A percentile compares a stretch with the other conserved stretches of the same genome.
phyloP scores from a whole-genome alignment of 2,797 vertebrate species.

The Rallus crepitans region DNA sequence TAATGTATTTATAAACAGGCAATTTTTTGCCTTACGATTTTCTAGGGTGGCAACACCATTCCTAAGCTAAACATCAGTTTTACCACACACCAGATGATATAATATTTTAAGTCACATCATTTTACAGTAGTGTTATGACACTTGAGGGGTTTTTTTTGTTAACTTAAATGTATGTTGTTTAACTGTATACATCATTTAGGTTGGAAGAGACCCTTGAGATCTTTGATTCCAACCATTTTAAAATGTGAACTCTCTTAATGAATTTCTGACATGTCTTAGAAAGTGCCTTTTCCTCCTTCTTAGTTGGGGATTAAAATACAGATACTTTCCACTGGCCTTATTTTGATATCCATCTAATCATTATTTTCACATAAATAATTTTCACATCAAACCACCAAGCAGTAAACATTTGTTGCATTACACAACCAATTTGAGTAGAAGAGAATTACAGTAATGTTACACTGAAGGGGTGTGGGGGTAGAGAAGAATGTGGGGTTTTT shows the following conservation, averaged over 20 bases:
- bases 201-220: background rate
- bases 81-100: background rate
- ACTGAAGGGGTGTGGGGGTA: accelerated
- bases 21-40: background rate
- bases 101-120: background rate
- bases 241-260: background rate
- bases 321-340: background rate
- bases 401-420: background rate
- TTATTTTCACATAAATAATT: background rate
- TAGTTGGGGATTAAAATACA: background rate
- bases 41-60: background rate
- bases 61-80: background rate
- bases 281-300: background rate
- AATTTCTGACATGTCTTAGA: background rate
- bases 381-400: background rate
- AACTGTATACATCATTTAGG: background rate
- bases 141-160: background rate
- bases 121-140: background rate
- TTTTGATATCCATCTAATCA: background rate
- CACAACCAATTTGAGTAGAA: too few species aligned
- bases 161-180: background rate
- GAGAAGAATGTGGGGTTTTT: background rate
- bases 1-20: background rate
- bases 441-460: background rate
- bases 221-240: background rate